Evolutionary conservation across 2,888 invertebrate species (phyloP).

Genomic region (Drosophila atroscutellata): DNA sequence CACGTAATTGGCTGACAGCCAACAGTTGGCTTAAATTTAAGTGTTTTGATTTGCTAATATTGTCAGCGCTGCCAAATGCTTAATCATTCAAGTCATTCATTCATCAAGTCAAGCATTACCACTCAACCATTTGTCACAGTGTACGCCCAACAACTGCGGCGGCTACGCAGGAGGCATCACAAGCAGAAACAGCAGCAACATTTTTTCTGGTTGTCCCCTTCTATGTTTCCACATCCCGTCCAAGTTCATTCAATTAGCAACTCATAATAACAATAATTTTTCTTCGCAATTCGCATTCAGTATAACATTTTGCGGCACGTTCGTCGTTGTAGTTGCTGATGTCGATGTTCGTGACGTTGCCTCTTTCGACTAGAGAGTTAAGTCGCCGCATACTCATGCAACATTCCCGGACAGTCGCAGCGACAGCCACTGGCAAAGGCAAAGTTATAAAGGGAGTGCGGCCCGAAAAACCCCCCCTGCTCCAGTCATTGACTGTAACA

Average conservation of each 20-base stretch:
- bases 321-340: constrained; percentile 39
- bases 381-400: neutral
- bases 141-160: constrained; percentile 20
- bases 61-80: constrained; percentile 32
- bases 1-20: constrained; percentile 28
- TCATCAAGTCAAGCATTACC: constrained; percentile 1
- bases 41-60: constrained; percentile 26
- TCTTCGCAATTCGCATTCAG: constrained; percentile 76
- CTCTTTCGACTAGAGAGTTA: constrained; percentile 31
- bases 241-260: constrained; percentile 80
- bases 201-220: constrained; percentile 17
- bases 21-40: constrained; percentile 18
- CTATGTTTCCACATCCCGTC: constrained; percentile 35
- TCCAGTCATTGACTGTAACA: constrained; percentile 76
- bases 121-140: constrained; percentile 40
- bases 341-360: constrained; percentile 68
- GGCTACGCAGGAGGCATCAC: constrained; percentile 22
- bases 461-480: constrained; percentile 25
- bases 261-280: constrained; percentile 81
- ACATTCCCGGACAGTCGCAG: constrained; percentile 1
- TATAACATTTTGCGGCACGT: constrained; percentile 74
- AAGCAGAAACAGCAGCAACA: constrained; percentile 24
- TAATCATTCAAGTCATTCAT: constrained; percentile 27
- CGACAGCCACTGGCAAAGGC: constrained; percentile 6
- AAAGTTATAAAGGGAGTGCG: constrained; percentile 9